Evolutionary conservation across 2,888 invertebrate species (phyloP), one percentile per base, ranked within the genome.

Genomic region (Platypus cylindrus): DNA sequence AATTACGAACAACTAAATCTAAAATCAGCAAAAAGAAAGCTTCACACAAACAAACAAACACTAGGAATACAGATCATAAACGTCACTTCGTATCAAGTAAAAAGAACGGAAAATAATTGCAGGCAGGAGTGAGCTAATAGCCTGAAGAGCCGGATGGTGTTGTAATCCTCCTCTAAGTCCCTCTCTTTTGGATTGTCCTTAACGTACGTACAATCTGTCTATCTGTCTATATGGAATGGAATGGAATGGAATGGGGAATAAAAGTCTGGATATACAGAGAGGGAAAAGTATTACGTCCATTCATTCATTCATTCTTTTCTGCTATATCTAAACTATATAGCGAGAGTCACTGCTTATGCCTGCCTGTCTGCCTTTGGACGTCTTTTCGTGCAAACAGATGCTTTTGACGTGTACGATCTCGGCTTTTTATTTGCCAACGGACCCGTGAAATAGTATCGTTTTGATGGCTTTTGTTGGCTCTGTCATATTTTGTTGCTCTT

Each of bases 381-480:
- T 15, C 14, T 27, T 34, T 37, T 37, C 32, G 31, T 33, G 34
- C 41, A 46, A 46, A 46, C 47, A 48, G 46, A 47, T 48, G 48
- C 38, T 45, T 44, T 38, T 45, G 48, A 48, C 48, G 47, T 44
- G 37, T 42, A 41, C 39, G 44, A 45, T 44, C 45, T 40, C 43
- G 44, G 44, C 44, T 45, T 47, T 45, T 43, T 44, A 45, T 45
- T 46, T 42, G 38, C 24, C 36, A 33, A 41, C 38, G 26, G 33
- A 38, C 37, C 45, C 43, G 45, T 45, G 43, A 45, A 45, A 45
- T 45, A 40, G 37, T 27, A 37, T 34, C 38, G 41, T 39, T 44
- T 44, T 44, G 41, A 38, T 31, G 36, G 38, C 37, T 32, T 35
- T 20, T 20, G 5, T 20, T 20, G 9, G 20, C 20, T 20, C 20